Evolutionary conservation across 1,140 invertebrate genomes (phyloP), one percentile per base, ranked within the genome.

Genomic region (Coenobita brevimanus): DNA sequence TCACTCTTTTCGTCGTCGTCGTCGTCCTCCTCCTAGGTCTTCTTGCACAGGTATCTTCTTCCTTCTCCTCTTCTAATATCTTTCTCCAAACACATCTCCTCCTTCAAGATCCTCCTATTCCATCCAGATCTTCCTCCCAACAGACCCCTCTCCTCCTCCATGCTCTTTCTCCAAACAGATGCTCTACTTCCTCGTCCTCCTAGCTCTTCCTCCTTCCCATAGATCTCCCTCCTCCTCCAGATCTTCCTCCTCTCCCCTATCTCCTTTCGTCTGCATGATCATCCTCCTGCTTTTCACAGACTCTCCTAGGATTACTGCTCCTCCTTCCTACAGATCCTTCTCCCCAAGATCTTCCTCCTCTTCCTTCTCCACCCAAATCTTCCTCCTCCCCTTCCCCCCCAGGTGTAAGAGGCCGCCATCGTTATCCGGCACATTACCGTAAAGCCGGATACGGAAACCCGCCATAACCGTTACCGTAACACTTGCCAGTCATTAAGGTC

Each of bases 381-480:
- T n/a, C 41, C 15, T 43, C 50, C 73, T 50, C 73, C 50, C 41
- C 50, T 43, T 6, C 73, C 50, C 73, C 50, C 71, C 30, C 73
- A 64, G 24, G 50, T 21, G 50, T 10, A 21, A 8, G 8, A 54
- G n/a, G 64, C 17, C 30, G 27, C 8, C 64, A 30, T 33, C 24
- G 64, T 71, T 38, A 13, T 24, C 30, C 33, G 67, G 6, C 3
- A 38, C 67, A 71, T 71, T 71, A 71, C 67, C 67, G 33, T 71
- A 36, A 71, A 71, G 21, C 2, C 67, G 30, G 67, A 10, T 30
- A 38, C 67, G 33, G 67, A 71, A 71, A 21, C 67, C 67, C 2
- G 10, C 33, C 67, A 71, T 71, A 71, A 71, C 67, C 30, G 64
- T 69, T 69, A 69, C 64, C 64, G 33, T 71, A 71, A 71, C 33